Base-by-base conservation (phyloP, 1,140 invertebrate species). In the Drosophila neocordata region DNA sequence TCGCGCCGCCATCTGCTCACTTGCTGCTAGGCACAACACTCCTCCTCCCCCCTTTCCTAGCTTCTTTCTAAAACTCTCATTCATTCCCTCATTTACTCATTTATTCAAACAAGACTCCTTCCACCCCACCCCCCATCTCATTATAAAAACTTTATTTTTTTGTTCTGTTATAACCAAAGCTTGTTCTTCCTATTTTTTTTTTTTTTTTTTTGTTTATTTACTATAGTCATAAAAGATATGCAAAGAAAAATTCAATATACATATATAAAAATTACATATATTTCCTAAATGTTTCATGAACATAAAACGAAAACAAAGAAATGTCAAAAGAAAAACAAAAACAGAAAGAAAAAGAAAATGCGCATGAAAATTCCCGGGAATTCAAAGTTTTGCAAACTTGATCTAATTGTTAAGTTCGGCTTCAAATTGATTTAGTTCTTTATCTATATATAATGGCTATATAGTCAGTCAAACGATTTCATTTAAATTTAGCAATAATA, bases 131-230 rank as follows among this genome's bases (percentile, higher is more conserved):
- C 18, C 4, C 56, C 37, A 22, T 38, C 22, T 64, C 48, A 67
- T 31, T 51, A 9, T 53, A 55, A 7, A 22, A 7, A 22, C 34
- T 31, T 31, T 31, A 35, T 41, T 31, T 44, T n/a, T 59, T 18
- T 72, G 65, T 69, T 76, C 62, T 69, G 66, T 81, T 72, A 72
- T 79, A 89, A 89, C 83, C 83, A 88, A 88, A 88, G 83, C 83
- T 88, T 88, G 79, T 83, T 83, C 76, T 88, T 88, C 84, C 83
- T 88, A 89, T 84, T 89, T 78, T 80, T 44, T n/a, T n/a, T n/a
- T n/a, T n/a, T n/a, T n/a, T n/a, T n/a, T n/a, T n/a, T n/a, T n/a
- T n/a, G n/a, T n/a, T n/a, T 37, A 59, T 31, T 31, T 44, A 78
- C 38, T 61, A 68, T 80, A 89, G 66, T 71, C 57, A 27, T 77